Evolutionary conservation across 2,113 vertebrate genomes (phyloP).

Genomic region (Hirundichthys speculiger): DNA sequence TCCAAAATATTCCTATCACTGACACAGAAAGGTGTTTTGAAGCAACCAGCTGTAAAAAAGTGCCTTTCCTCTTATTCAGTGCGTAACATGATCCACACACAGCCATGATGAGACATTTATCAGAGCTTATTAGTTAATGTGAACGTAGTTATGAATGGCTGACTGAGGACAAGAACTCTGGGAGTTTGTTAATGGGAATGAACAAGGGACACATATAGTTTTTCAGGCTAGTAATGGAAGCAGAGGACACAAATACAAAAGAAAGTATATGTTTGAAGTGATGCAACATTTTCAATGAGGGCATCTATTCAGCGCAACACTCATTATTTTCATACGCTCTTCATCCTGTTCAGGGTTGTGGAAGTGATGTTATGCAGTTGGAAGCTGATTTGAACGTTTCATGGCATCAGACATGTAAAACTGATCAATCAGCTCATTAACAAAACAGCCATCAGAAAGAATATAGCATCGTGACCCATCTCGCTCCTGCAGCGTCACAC

Average conservation of each 20-base stretch:
- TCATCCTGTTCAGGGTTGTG: too few species aligned
- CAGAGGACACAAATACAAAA: too few species aligned
- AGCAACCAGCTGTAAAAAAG: neutral
- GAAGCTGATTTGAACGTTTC: neutral
- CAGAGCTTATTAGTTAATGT: conserved; percentile 38
- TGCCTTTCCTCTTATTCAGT: conserved; percentile 11
- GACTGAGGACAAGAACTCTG: neutral
- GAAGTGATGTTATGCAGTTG: too few species aligned
- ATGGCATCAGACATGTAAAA: neutral
- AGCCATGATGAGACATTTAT: neutral
- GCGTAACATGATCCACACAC: neutral
- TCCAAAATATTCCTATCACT: too few species aligned
- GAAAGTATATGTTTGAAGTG: too few species aligned
- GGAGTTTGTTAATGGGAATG: conserved; percentile 3
- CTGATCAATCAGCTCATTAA: neutral
- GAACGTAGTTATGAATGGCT: conserved; percentile 8
- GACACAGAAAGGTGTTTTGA: too few species aligned
- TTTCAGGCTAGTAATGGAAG: too few species aligned
- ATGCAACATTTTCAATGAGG: too few species aligned
- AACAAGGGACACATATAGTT: too few species aligned
- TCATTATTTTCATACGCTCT: too few species aligned
- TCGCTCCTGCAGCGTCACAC: neutral
- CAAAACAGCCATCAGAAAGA: neutral
- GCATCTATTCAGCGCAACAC: too few species aligned
- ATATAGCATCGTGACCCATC: neutral